Evolutionary conservation across 2,797 vertebrate species (phyloP), one percentile per base, ranked within the genome.

Genomic region (Siniperca scherzeri): DNA sequence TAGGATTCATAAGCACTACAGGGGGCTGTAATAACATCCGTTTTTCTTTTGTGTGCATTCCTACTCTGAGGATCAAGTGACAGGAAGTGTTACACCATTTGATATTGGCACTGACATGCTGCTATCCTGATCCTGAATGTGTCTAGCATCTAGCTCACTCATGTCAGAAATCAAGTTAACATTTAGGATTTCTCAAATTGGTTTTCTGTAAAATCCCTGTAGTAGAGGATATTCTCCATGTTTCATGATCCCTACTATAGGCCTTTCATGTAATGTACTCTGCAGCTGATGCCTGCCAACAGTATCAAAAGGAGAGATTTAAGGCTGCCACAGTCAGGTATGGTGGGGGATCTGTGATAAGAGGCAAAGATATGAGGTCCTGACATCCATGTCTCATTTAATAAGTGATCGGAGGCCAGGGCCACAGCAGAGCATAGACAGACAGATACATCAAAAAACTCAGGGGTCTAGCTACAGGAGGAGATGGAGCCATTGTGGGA

Each of bases 311-410:
- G 80, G 75, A 55, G 84, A 88, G 78, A 85, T 87, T 89, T 88
- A 73, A 78, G 89, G 83, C 87, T 84, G 84, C 86, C 84, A 71
- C 80, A 68, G 84, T 85, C 52, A 55, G 80, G 70, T 90, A 88
- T 25, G 74, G 74, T 66, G 56, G 85, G 60, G 89, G 89, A 92
- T 91, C 75, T 14, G 77, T 88, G 90, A 91, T 90, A 84, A 92
- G 88, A 94, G 90, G 83, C 71, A 81, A 76, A 87, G 84, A 89
- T 88, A 80, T 86, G 90, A 91, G 87, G 88, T 88, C 85, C 80
- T 87, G 90, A 92, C 92, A 92, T 85, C 80, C 80, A 42, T 57
- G 87, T 89, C 91, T 93, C 88, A 88, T 92, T 94, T 93, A 90
- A 89, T 87, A 88, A 87, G 87, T 77, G 87, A 89, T 93, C 88